phyloP scores from a whole-genome alignment of 2,797 vertebrate genomes.

The Caiman crocodilus region DNA sequence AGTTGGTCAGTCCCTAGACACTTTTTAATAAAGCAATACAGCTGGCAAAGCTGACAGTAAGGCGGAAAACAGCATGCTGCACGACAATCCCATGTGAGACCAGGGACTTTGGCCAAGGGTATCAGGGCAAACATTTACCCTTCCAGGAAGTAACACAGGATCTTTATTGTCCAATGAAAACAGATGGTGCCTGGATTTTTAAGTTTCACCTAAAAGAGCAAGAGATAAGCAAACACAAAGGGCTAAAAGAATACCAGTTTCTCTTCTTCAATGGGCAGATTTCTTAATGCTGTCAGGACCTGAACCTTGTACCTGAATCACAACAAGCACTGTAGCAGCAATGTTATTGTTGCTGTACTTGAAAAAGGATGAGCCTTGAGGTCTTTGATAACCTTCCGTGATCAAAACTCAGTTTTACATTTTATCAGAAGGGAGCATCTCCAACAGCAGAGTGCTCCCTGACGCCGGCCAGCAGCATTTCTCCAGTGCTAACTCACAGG shows the following conservation, averaged over 20 bases:
- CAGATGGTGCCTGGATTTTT: neutral
- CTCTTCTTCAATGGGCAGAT: neutral
- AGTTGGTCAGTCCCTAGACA: neutral
- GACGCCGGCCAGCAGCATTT: neutral
- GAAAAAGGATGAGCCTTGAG: neutral
- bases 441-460: neutral
- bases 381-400: neutral
- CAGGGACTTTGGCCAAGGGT: neutral
- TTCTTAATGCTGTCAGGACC: neutral
- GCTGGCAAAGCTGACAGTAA: slow-evolving; percentile 16
- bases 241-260: neutral
- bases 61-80: neutral
- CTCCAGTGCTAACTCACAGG: neutral
- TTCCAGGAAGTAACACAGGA: neutral
- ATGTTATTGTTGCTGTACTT: neutral
- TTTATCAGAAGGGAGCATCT: neutral
- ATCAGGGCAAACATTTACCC: neutral
- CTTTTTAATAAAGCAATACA: slow-evolving; percentile 29
- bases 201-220: neutral
- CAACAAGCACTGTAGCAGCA: neutral
- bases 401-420: fast-evolving
- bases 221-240: neutral
- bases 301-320: neutral
- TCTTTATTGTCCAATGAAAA: neutral
- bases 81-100: neutral